Percentiles rank a stretch among this genome's conserved stretches.
phyloP scores from a whole-genome alignment of 1,140 invertebrate species.

The Diplogasteroides magnus region DNA sequence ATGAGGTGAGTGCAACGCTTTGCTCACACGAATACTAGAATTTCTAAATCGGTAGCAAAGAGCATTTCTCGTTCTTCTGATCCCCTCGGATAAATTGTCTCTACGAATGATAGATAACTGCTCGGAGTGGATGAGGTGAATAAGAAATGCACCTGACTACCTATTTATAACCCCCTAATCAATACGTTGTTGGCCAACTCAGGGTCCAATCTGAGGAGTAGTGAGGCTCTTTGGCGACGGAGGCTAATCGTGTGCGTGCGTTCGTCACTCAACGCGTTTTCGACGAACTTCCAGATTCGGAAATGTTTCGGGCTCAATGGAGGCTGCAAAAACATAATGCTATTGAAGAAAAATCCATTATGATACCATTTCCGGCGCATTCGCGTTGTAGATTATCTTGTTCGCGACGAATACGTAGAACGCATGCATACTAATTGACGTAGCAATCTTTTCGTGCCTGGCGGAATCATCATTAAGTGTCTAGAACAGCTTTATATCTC shows the following conservation, averaged over 20 bases:
- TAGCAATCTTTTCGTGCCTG: slow-evolving; percentile 38
- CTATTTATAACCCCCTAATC: too few relatives aligned
- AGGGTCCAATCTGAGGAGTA: slow-evolving; percentile 4
- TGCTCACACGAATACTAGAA: too few relatives aligned
- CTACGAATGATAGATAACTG: too few relatives aligned
- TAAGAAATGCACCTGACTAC: too few relatives aligned
- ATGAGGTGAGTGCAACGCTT: too few relatives aligned
- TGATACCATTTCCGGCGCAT: neutral
- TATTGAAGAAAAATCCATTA: too few relatives aligned
- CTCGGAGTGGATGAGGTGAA: too few relatives aligned
- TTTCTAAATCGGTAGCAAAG: too few relatives aligned
- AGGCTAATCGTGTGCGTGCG: neutral
- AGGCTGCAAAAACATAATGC: too few relatives aligned
- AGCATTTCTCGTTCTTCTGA: too few relatives aligned
- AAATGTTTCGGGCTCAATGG: too few relatives aligned
- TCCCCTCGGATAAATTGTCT: too few relatives aligned
- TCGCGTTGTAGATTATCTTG: slow-evolving; percentile 22
- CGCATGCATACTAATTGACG: slow-evolving; percentile 34
- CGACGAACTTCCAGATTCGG: slow-evolving; percentile 28
- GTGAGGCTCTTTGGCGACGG: neutral
- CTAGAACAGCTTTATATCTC: slow-evolving; percentile 10
- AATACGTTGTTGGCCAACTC: neutral
- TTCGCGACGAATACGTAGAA: slow-evolving; percentile 39
- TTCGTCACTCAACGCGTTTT: slow-evolving; percentile 6
- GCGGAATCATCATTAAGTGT: slow-evolving; percentile 19